phyloP scores from a whole-genome alignment of 2,113 vertebrate genomes.

The Caranx ignobilis region DNA sequence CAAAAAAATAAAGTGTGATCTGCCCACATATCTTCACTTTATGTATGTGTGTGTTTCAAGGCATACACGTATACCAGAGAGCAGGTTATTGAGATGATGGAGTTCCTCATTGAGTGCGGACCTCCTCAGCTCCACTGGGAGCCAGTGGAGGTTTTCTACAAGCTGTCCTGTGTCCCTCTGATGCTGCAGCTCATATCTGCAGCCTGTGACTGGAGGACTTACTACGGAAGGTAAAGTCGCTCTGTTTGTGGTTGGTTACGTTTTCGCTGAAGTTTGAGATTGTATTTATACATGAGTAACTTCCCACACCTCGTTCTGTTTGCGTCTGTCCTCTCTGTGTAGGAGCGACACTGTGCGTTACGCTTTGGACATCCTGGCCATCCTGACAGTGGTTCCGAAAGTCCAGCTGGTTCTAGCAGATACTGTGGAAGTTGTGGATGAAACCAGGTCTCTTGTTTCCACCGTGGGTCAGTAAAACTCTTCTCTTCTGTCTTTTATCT shows the following conservation, averaged over 20 bases:
- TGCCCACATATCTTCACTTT: not conserved
- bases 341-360: slow-evolving; percentile 97
- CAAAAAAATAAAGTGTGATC: too few relatives aligned
- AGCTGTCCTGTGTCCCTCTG: slow-evolving; percentile 93
- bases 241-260: too few relatives aligned
- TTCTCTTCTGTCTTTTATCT: fast-evolving
- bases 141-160: slow-evolving; percentile 94
- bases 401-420: slow-evolving; percentile 93
- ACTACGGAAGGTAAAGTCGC: slow-evolving; percentile 90
- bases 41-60: slow-evolving; percentile 71
- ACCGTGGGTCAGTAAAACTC: slow-evolving; percentile 90
- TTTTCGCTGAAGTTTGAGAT: not conserved
- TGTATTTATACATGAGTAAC: too few relatives aligned
- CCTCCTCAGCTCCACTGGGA: slow-evolving; percentile 94
- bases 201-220: slow-evolving; percentile 96
- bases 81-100: slow-evolving; percentile 97
- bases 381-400: slow-evolving; percentile 95
- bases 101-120: slow-evolving; percentile 94
- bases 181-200: slow-evolving; percentile 96
- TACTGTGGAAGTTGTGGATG: slow-evolving; percentile 91
- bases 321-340: slow-evolving; percentile 9
- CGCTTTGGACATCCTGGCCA: slow-evolving; percentile 93
- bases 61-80: slow-evolving; percentile 92
- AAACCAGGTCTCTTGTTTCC: slow-evolving; percentile 88
- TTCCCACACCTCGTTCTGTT: not conserved